Base-by-base conservation (phyloP, 1,140 invertebrate species). In the Drosophila parvula region DNA sequence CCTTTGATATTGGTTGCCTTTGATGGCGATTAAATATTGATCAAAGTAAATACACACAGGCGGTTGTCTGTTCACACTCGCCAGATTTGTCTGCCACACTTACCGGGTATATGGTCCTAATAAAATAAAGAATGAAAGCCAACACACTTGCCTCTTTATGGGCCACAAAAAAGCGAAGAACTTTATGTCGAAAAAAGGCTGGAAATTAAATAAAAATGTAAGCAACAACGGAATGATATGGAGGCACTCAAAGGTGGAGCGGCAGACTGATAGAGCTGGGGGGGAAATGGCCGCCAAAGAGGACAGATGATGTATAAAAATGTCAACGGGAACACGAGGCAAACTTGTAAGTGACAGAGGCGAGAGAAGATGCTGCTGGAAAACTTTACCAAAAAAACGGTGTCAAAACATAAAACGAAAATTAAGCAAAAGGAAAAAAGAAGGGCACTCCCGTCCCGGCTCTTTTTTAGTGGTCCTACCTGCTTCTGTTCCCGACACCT, bases 371-470 rank as follows among this genome's bases (percentile, higher is more conserved):
- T 16, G 47, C 28, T 16, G 22, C 16, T 6, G 51, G 38, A 56
- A 51, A 64, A 60, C 44, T 59, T 77, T 79, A 36, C 59, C 53
- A 30, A 58, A 50, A 73, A 61, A 55, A 73, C 60, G 68, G 80
- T 80, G 83, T 89, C 73, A 89, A 89, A 83, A 83, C 84, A 88
- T 88, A 79, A 88, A 86, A 88, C 62, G 85, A 81, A 65, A 71
- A 74, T 60, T 71, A 70, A 78, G 65, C 67, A 78, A 75, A 67
- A 55, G 30, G 50, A 48, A 75, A 75, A 75, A 30, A 9, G 48
- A 11, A 38, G 12, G 71, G 22, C 61, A 86, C 83, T 77, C 68
- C 48, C 45, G 67, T 45, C 2, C 7, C 3, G 11, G 11, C n/a
- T 61, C 48, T 47, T 47, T 40, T 67, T 73, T 70, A 73, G 69